Evolutionary conservation across 2,888 invertebrate species (phyloP), one percentile per base, ranked within the genome.

Genomic region (Lepidochrysops patricia): DNA sequence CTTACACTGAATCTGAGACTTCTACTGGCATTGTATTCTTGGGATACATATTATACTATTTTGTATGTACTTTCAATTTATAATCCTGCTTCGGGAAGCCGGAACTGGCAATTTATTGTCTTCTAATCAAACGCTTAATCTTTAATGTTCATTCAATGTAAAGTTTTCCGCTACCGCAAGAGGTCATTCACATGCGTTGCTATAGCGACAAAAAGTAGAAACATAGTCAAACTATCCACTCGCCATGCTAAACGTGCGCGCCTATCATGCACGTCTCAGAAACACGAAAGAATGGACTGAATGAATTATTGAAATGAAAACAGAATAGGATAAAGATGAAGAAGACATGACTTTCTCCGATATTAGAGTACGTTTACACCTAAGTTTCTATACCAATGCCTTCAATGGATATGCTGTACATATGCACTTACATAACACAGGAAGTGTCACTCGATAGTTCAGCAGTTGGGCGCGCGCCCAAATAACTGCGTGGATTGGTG

Each of bases 361-460:
- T n/a, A n/a, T 43, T 23, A 19, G 4, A 19, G 43, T 19, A 43
- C 43, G 43, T 43, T 4, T 6, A 5, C 43, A 43, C 43, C 43
- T 43, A 15, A 19, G 3, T 15, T 43, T 43, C 23, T 12, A 19
- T n/a, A 23, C 1, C 9, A 23, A 23, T 23, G 23, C 19, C 43
- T 9, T 23, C 43, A 43, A 43, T 43, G 43, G 43, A 23, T 43
- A 9, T 9, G 23, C 19, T 7, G 23, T 19, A 43, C 9, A 43
- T 19, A 9, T 43, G 37, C 5, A 43, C 58, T 59, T 59, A 59
- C 19, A 59, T 52, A 60, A 54, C 26, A n/a, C 60, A 43, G 60
- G 56, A 56, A 60, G 37, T 52, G 54, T 60, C 60, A 59, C 50
- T 50, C 35, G 50, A 59, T 59, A 35, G 34, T 35, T 52, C 34